Percentiles rank a stretch among this genome's conserved stretches.
Evolutionary conservation across 2,888 invertebrate genomes (phyloP).

Genomic region (Cantharis lateralis): DNA sequence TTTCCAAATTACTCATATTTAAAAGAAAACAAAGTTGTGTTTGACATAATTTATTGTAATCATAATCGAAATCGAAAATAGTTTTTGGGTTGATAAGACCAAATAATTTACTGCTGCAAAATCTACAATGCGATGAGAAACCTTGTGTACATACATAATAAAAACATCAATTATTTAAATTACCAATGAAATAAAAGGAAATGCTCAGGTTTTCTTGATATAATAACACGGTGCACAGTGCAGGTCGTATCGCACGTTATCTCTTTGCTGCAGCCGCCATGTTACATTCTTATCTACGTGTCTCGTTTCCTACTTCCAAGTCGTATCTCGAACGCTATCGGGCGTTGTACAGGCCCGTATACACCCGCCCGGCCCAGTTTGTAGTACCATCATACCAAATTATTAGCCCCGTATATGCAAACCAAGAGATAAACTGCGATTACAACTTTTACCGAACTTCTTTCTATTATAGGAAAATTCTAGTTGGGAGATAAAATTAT

Average conservation of each 20-base stretch:
- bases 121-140: neutral
- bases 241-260: slow-evolving; percentile 53
- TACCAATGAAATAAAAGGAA: slow-evolving; percentile 10
- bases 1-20: neutral
- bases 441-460: slow-evolving; percentile 28
- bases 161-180: slow-evolving; percentile 7
- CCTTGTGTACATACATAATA: neutral
- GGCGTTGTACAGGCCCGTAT: slow-evolving; percentile 49
- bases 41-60: slow-evolving; percentile 1
- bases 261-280: slow-evolving; percentile 54
- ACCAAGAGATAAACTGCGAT: slow-evolving; percentile 24
- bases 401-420: slow-evolving; percentile 28
- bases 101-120: neutral
- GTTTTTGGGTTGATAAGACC: neutral
- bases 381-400: slow-evolving; percentile 33
- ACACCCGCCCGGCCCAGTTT: slow-evolving; percentile 34
- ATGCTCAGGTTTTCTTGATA: slow-evolving; percentile 31
- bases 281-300: slow-evolving; percentile 55
- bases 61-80: slow-evolving; percentile 13
- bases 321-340: slow-evolving; percentile 55
- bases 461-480: neutral
- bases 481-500: neutral
- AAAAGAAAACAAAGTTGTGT: neutral
- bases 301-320: slow-evolving; percentile 55
- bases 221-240: slow-evolving; percentile 35